Conservation (phyloP, 2,888 invertebrate species). For the Therioaphis trifolii region DNA sequence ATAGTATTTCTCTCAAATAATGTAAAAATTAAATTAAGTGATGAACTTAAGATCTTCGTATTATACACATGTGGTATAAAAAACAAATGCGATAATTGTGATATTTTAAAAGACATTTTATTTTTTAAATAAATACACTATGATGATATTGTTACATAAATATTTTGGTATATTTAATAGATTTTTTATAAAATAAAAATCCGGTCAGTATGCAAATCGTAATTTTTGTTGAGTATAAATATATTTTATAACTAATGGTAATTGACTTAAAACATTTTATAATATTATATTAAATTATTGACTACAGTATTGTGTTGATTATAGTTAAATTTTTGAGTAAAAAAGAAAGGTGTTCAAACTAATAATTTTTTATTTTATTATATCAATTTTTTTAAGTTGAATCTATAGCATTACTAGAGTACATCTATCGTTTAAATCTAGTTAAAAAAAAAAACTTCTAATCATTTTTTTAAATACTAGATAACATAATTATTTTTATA, state of each 20-base stretch:
- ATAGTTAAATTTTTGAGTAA: not conserved
- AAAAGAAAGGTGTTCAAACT: constrained; percentile 15
- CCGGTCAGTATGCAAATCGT: not conserved
- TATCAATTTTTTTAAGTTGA: too few relatives aligned
- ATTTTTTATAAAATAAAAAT: constrained; percentile 52
- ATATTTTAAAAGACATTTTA: constrained; percentile 59
- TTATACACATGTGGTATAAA: constrained; percentile 4
- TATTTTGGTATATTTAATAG: constrained; percentile 35
- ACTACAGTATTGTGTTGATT: constrained; percentile 28
- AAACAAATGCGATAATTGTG: constrained; percentile 47
- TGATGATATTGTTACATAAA: constrained; percentile 50
- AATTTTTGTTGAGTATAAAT: constrained; percentile 33
- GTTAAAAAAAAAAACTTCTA: constrained; percentile 37
- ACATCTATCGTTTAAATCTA: constrained; percentile 44
- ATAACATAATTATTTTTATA: constrained; percentile 57
- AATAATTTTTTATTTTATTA: constrained; percentile 16
- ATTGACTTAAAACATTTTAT: constrained; percentile 51
- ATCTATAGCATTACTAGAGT: too few relatives aligned
- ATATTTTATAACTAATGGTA: constrained; percentile 57
- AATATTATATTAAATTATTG: constrained; percentile 18
- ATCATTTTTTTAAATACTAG: constrained; percentile 56
- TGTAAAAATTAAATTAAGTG: constrained; percentile 6
- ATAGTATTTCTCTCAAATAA: not conserved
- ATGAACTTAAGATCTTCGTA: not conserved
- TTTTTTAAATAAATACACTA: constrained; percentile 49